Evolutionary conservation across 2,113 vertebrate species (phyloP), one percentile per base, ranked within the genome.

Genomic region (Geococcyx californianus): DNA sequence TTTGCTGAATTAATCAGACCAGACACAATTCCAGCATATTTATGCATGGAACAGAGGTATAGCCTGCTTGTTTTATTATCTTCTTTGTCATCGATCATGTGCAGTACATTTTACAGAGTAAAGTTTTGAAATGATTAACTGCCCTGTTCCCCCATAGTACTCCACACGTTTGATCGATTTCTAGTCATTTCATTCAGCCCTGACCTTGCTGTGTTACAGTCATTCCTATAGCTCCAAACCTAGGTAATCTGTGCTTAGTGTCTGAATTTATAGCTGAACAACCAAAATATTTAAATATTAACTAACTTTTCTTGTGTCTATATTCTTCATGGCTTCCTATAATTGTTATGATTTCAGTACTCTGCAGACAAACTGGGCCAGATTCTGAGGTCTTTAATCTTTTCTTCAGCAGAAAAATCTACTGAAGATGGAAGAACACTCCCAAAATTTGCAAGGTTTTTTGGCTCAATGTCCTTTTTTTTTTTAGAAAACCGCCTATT

Each of bases 81-180:
- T 93, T 59, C 47, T 84, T 64, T 86, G 73, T 67, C 79, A 95
- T 93, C 2, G 31, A 92, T 83, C 85, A 83, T 20, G 31, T 86
- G 78, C 68, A 90, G 82, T 88, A 40, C 87, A 83, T 96, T 91
- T 84, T 94, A 78, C 64, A 80, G 90, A 74, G 63, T 74, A 88
- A 94, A 96, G 95, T 95, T 95, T 90, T 88, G 85, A 84, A 94
- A 94, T 40, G 5, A 92, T 95, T 92, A 92, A 92, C 79, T 96
- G 86, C 94, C 79, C 90, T 89, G 76, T 45, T 86, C 64, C 85
- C 84, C 83, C 76, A 38, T 4, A 86, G 93, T 44, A 94, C 82
- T 90, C 90, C 52, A 3, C 75, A 68, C 56, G 93, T 95, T 25
- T 84, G 52, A 92, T 92, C 14, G 47, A 96, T 96, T 81, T 92